These are phyloP conservation scores for Myrmecobius fasciatus DNA, from an alignment of 2,113 vertebrate species.

Conservation along the genomic window DNA sequence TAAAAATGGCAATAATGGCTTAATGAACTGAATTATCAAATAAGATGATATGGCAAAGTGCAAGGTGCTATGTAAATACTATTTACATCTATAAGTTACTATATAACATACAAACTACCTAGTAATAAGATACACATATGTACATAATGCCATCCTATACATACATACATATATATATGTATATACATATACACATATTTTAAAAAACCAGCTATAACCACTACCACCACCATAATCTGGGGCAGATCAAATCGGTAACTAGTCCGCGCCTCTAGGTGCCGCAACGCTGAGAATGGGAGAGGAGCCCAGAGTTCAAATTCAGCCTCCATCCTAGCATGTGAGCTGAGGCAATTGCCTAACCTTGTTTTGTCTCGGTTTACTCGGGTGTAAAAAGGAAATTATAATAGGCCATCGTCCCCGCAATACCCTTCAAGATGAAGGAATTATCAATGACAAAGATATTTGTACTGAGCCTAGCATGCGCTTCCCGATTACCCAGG, in stretches of 20 bases:
- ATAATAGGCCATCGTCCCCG: not conserved
- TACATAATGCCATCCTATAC: no score
- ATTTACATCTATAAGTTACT: not conserved
- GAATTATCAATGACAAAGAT: accelerated
- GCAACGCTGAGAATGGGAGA: no score
- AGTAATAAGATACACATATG: no score
- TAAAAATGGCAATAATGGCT: not conserved
- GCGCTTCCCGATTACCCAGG: not conserved
- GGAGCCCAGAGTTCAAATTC: not conserved
- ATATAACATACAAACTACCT: no score
- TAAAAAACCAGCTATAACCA: not conserved
- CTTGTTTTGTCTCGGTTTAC: no score
- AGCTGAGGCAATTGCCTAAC: no score
- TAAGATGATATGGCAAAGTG: not conserved
- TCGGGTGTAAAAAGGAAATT: no score
- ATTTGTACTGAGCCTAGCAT: not conserved
- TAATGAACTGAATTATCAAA: not conserved
- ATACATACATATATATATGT: no score
- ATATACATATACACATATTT: no score
- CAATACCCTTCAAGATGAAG: accelerated
- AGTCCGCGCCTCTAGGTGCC: not conserved
- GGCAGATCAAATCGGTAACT: not conserved
- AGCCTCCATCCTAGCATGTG: no score
- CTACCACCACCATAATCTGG: no score
- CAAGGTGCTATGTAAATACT: not conserved